Conservation (phyloP, 2,113 vertebrate genomes). For the Numenius arquata region DNA sequence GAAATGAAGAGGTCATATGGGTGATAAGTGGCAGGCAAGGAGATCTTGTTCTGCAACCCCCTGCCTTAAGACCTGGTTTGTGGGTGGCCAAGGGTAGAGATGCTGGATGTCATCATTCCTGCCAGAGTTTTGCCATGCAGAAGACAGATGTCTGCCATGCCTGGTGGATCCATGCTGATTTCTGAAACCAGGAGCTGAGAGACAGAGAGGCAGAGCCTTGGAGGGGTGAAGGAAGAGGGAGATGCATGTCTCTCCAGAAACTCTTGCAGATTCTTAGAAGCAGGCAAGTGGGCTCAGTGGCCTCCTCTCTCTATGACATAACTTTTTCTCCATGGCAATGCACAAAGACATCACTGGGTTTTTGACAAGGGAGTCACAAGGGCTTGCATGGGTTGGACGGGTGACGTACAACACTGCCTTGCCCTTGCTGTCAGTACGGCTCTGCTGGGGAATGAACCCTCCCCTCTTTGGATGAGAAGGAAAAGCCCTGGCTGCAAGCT, state of each 20-base stretch:
- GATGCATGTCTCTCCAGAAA: not conserved
- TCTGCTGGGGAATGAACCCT: not conserved
- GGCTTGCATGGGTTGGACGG: not conserved
- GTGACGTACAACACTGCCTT: not conserved
- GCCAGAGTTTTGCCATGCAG: not conserved
- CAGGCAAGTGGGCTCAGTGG: fast-evolving
- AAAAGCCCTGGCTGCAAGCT: not conserved
- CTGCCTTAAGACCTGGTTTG: not conserved
- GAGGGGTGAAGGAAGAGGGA: not conserved
- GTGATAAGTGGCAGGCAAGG: not conserved
- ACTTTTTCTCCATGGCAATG: not conserved
- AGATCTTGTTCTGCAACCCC: not conserved
- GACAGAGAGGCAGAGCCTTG: not conserved
- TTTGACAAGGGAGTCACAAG: not conserved
- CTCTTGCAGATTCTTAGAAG: not conserved
- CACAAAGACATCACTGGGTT: not conserved
- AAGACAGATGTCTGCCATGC: not conserved
- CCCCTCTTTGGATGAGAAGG: not conserved
- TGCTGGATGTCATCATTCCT: not conserved
- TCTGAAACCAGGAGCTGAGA: not conserved
- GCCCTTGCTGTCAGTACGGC: not conserved
- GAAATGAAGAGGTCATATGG: not conserved
- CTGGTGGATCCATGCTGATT: not conserved
- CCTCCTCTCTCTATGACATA: slow-evolving; percentile 1
- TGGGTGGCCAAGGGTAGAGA: not conserved